These are phyloP conservation scores for Trichopria drosophilae DNA, from an alignment of 2,888 invertebrate genomes.

Conservation along the genomic window DNA sequence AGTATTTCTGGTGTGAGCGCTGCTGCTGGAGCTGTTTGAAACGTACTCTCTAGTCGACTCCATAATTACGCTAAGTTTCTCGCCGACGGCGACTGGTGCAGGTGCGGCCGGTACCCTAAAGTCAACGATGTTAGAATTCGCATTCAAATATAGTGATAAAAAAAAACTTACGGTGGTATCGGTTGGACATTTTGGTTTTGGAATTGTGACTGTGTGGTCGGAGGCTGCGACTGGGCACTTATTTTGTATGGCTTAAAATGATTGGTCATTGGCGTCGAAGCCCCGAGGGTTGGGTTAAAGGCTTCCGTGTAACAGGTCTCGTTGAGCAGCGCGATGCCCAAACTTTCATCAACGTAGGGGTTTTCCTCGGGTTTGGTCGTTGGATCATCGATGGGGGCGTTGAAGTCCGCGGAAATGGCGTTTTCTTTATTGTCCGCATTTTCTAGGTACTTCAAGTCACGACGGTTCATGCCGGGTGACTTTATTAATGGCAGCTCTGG, in stretches of 20 bases:
- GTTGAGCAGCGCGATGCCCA: conserved; percentile 50
- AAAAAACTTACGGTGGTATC: not conserved
- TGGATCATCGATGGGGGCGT: conserved; percentile 44
- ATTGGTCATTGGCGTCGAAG: conserved; percentile 54
- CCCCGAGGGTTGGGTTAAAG: conserved; percentile 45
- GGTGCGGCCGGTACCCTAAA: conserved; percentile 37
- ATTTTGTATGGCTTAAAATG: conserved; percentile 48
- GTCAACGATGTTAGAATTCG: not conserved
- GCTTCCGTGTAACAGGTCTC: conserved; percentile 54
- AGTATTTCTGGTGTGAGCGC: conserved; percentile 45
- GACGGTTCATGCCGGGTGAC: conserved; percentile 53
- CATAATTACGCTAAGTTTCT: conserved; percentile 65
- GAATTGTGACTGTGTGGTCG: conserved; percentile 4
- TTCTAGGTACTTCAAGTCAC: conserved; percentile 53
- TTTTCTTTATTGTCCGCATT: conserved; percentile 56
- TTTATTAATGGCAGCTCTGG: conserved; percentile 53
- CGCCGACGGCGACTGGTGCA: conserved; percentile 43
- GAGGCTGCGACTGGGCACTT: conserved; percentile 12
- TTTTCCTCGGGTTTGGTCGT: conserved; percentile 45
- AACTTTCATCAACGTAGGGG: conserved; percentile 51
- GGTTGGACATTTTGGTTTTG: conserved; percentile 6
- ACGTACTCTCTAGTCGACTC: conserved; percentile 68
- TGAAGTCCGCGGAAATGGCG: conserved; percentile 48
- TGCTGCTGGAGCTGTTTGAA: conserved; percentile 57
- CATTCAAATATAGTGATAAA: not conserved